Conservation (phyloP, 30 jellyfish, hydroid and myxozoan genomes). For the Calvadosia cruxmelitensis region DNA sequence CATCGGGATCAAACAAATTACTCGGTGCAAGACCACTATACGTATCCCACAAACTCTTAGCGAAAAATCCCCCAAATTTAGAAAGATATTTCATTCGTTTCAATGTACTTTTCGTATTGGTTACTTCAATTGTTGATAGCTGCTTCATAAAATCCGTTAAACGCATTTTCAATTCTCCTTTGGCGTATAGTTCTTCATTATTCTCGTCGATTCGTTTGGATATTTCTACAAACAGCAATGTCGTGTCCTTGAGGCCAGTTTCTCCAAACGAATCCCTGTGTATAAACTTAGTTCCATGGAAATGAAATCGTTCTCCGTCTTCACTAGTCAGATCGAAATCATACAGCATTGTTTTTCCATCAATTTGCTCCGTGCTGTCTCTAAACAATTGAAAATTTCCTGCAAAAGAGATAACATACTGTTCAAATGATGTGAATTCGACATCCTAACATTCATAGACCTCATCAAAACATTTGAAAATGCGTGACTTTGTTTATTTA, state of each 20-base stretch:
- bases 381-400: conserved; percentile 13
- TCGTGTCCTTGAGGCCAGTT: conserved; percentile 25
- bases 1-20: conserved; percentile 22
- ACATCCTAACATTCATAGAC: too few relatives aligned
- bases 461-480: too few relatives aligned
- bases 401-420: conserved; percentile 5
- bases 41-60: conserved; percentile 29
- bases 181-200: not conserved
- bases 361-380: conserved; percentile 11
- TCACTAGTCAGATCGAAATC: conserved; percentile 4
- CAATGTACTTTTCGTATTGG: conserved; percentile 2
- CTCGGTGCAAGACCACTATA: conserved; percentile 15
- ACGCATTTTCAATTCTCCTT: conserved; percentile 17
- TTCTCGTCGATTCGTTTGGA: conserved; percentile 5
- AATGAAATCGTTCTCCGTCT: conserved; percentile 7
- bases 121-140: conserved; percentile 11
- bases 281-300: conserved; percentile 20
- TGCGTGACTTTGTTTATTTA: too few relatives aligned
- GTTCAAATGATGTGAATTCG: too few relatives aligned
- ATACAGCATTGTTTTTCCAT: conserved; percentile 22
- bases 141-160: conserved; percentile 36
- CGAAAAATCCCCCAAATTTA: conserved; percentile 20
- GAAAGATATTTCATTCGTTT: conserved; percentile 9
- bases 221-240: conserved; percentile 12
- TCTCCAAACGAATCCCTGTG: conserved; percentile 14